These are phyloP conservation scores for Eilema caniola DNA, from an alignment of 2,888 invertebrate species.

Conservation along the genomic window DNA sequence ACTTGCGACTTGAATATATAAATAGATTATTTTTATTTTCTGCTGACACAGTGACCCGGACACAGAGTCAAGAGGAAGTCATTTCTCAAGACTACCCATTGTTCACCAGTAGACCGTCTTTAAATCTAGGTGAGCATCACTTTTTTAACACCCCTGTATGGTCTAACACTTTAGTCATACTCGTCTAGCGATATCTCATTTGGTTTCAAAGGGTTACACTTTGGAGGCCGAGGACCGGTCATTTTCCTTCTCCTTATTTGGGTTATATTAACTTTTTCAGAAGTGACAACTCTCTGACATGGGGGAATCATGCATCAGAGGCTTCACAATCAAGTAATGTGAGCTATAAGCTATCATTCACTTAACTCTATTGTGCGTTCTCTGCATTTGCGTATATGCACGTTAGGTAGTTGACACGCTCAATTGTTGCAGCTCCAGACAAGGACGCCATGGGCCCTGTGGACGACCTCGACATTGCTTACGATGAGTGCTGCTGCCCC, in stretches of 20 bases:
- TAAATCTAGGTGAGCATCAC: background rate
- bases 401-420: background rate
- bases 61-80: background rate
- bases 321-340: background rate
- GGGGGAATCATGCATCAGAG: too few relatives aligned
- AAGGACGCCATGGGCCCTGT: background rate
- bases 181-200: background rate
- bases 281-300: background rate
- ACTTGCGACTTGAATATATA: too few relatives aligned
- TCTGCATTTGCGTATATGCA: background rate
- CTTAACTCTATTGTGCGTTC: background rate
- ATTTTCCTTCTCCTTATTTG: too few relatives aligned
- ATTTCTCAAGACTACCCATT: background rate
- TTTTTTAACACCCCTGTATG: background rate
- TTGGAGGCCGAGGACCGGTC: background rate
- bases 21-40: conserved; percentile 67
- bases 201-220: background rate
- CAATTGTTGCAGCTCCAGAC: conserved; percentile 12
- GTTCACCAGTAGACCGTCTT: background rate
- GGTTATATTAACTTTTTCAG: background rate
- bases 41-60: background rate
- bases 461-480: background rate
- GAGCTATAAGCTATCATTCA: background rate
- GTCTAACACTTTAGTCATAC: background rate
- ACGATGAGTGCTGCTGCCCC: background rate